These are phyloP conservation scores for Pseudorasbora parva DNA, from an alignment of 2,113 vertebrate genomes.

Conservation along the genomic window DNA sequence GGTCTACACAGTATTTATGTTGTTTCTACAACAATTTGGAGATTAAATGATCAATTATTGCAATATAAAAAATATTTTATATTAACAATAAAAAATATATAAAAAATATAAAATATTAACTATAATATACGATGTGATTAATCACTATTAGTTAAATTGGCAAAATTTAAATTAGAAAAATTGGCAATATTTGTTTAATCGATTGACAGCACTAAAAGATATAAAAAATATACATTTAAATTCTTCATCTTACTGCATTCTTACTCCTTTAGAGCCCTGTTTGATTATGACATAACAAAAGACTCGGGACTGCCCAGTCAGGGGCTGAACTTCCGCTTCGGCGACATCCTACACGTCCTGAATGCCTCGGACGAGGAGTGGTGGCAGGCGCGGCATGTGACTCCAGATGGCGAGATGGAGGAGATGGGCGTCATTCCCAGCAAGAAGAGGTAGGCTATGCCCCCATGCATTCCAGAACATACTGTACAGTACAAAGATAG, in stretches of 20 bases:
- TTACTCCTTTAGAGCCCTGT: constrained; percentile 81
- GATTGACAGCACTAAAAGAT: too few species aligned
- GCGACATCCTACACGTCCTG: constrained; percentile 96
- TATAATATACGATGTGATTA: too few species aligned
- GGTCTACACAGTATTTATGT: too few species aligned
- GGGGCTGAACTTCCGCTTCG: constrained; percentile 90
- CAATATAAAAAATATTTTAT: too few species aligned
- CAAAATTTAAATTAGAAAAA: too few species aligned
- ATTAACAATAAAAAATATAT: too few species aligned
- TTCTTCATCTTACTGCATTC: constrained; percentile 44
- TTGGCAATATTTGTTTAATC: too few species aligned
- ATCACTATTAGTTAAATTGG: too few species aligned
- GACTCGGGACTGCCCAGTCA: constrained; percentile 90
- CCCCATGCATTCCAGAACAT: neutral
- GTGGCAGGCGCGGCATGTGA: constrained; percentile 93
- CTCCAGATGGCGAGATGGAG: constrained; percentile 84
- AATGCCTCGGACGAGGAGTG: constrained; percentile 94
- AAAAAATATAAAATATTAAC: too few species aligned
- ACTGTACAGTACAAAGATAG: neutral
- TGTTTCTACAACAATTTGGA: too few species aligned
- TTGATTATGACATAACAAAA: constrained; percentile 92
- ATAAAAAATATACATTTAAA: too few species aligned
- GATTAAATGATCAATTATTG: too few species aligned
- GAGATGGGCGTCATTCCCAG: constrained; percentile 98
- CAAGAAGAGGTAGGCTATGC: constrained; percentile 84